These are phyloP conservation scores for Patella caerulea DNA, from an alignment of 2,888 invertebrate species.

Conservation along the genomic window DNA sequence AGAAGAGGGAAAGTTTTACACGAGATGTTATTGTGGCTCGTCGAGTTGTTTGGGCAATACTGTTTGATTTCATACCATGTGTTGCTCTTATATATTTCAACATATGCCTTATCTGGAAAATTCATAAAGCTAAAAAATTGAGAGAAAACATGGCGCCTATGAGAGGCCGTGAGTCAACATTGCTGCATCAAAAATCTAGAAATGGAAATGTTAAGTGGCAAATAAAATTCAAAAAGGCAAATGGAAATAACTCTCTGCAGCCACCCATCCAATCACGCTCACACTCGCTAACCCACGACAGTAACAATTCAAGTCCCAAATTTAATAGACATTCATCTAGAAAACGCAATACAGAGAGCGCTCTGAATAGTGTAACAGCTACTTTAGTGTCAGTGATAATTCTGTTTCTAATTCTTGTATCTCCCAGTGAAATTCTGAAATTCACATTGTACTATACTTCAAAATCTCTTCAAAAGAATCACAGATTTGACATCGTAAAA, in stretches of 20 bases:
- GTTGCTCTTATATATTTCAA: slow-evolving; percentile 65
- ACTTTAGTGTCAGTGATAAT: slow-evolving; percentile 67
- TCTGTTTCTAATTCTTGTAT: slow-evolving; percentile 65
- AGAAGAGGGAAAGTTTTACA: slow-evolving; percentile 39
- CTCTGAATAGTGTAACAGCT: slow-evolving; percentile 66
- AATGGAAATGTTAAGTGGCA: slow-evolving; percentile 17
- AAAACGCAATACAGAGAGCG: slow-evolving; percentile 50
- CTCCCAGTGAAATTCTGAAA: slow-evolving; percentile 66
- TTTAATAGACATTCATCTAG: slow-evolving; percentile 13
- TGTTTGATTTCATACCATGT: slow-evolving; percentile 66
- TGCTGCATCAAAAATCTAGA: not conserved
- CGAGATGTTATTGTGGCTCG: slow-evolving; percentile 43
- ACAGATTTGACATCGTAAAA: slow-evolving; percentile 36
- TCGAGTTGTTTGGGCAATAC: slow-evolving; percentile 59
- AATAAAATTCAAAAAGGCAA: slow-evolving; percentile 5
- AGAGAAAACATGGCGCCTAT: slow-evolving; percentile 57
- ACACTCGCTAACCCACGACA: slow-evolving; percentile 6
- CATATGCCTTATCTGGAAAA: slow-evolving; percentile 60
- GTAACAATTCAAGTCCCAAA: slow-evolving; percentile 17
- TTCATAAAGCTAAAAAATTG: slow-evolving; percentile 54
- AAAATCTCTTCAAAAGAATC: slow-evolving; percentile 16
- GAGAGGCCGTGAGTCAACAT: slow-evolving; percentile 17
- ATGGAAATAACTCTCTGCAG: not conserved
- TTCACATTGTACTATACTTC: slow-evolving; percentile 49
- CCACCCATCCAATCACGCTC: not conserved